Evolutionary conservation across 2,113 vertebrate species (phyloP), one percentile per base, ranked within the genome.

Genomic region (Eonycteris spelaea): DNA sequence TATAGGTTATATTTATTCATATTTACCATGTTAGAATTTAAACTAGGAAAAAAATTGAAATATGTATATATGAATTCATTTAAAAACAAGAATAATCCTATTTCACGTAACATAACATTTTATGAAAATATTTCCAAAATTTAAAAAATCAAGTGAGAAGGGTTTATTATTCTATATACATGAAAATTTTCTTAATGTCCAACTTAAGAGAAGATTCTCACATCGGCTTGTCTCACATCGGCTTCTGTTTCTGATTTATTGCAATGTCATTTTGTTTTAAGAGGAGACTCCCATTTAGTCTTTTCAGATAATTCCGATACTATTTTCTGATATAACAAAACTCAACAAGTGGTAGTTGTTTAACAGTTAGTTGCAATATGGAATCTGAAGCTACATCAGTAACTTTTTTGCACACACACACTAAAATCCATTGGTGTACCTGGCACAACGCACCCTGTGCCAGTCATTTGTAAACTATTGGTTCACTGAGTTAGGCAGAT

Each of bases 271-370:
- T 92, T 84, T 79, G 9, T 59, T 83, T 55, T 40, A 87, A 74
- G 70, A 65, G 40, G 71, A 93, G 68, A 95, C 15, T 89, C 28
- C 51, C 33, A 85, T 6, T 88, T 14, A 88, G 24, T 3, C 67
- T 90, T 94, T 73, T 74, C 28, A 82, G 51, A 51, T 91, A 92
- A 79, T 77, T 90, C 38, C 84, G 83, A 35, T 67, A 90, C 55
- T 67, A 70, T 63, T 82, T n/a, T 83, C 57, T 65, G 77, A 94
- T 38, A 80, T 38, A 9, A 86, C 80, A 91, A 71, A 86, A 63
- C 28, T 84, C 55, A 94, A 86, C 38, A 79, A 93, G 51, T 45
- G 35, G 77, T 51, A 88, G 57, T 2, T 73, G 45, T 57, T 48
- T 91, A 87, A 85, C 70, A 30, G 43, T 68, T 94, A 75, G 40